These are phyloP conservation scores for Struthio camelus DNA, from an alignment of 2,113 vertebrate genomes.

Conservation along the genomic window DNA sequence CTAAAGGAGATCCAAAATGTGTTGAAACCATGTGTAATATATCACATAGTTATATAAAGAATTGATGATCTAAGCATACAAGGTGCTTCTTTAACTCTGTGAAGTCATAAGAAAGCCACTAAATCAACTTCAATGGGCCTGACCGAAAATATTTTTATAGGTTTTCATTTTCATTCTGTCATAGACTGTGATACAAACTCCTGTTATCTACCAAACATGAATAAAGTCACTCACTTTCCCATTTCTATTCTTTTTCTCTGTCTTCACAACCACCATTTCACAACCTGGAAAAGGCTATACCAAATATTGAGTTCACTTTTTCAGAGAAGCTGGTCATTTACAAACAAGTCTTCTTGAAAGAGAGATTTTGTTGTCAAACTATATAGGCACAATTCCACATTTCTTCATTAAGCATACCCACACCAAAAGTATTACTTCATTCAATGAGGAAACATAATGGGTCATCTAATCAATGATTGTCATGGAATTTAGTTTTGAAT, in stretches of 20 bases:
- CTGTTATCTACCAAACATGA: background rate
- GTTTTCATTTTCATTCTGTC: background rate
- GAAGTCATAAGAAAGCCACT: background rate
- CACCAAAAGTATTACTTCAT: background rate
- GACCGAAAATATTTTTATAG: background rate
- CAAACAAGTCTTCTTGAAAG: background rate
- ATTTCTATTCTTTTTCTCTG: background rate
- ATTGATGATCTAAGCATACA: background rate
- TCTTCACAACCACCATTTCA: background rate
- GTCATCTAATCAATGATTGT: background rate
- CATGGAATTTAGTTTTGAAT: constrained; percentile 4
- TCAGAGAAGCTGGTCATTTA: background rate
- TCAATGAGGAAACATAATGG: background rate
- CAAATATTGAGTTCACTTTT: background rate
- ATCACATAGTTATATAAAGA: background rate
- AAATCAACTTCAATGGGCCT: background rate
- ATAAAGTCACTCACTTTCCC: fast-evolving
- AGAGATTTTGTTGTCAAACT: background rate
- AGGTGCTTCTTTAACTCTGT: background rate
- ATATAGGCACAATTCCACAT: background rate
- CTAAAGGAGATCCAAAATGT: background rate
- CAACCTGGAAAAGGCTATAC: background rate
- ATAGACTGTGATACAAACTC: background rate
- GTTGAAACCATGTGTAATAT: background rate
- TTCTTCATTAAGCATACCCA: background rate